These are phyloP conservation scores for Argya squamiceps DNA, from an alignment of 2,797 vertebrate genomes.

Conservation along the genomic window DNA sequence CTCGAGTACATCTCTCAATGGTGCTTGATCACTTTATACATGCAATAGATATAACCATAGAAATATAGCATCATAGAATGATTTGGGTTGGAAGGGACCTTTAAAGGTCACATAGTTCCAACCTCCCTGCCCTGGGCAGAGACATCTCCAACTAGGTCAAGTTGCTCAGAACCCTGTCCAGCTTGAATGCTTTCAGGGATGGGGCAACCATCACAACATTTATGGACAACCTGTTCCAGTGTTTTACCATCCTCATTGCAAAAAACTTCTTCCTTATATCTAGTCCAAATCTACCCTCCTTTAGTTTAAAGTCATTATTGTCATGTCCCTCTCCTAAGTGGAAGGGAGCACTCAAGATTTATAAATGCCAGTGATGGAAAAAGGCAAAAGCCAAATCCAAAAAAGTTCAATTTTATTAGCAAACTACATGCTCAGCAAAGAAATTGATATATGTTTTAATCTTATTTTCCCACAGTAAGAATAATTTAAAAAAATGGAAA, in stretches of 20 bases:
- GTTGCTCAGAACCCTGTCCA: not conserved
- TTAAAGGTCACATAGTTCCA: not conserved
- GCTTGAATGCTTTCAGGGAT: not conserved
- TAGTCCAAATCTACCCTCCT: not conserved
- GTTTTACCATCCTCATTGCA: not conserved
- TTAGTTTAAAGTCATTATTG: not conserved
- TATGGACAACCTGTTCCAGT: not conserved
- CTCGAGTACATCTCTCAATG: not conserved
- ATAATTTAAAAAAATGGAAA: not conserved
- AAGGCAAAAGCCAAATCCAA: not conserved
- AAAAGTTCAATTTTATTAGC: not conserved
- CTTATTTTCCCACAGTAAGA: not conserved
- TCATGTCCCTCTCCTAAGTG: not conserved
- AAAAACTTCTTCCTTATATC: not conserved
- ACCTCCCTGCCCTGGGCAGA: not conserved
- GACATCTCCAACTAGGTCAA: not conserved
- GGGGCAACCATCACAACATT: not conserved
- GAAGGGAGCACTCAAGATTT: not conserved
- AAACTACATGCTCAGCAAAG: not conserved
- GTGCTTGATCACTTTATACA: not conserved
- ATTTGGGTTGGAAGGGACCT: not conserved
- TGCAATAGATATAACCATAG: not conserved
- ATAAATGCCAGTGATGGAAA: rapidly evolving
- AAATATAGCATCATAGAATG: not conserved
- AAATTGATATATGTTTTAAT: not conserved